These are phyloP conservation scores for Aegithalos caudatus DNA, from an alignment of 2,113 vertebrate species.

Conservation along the genomic window DNA sequence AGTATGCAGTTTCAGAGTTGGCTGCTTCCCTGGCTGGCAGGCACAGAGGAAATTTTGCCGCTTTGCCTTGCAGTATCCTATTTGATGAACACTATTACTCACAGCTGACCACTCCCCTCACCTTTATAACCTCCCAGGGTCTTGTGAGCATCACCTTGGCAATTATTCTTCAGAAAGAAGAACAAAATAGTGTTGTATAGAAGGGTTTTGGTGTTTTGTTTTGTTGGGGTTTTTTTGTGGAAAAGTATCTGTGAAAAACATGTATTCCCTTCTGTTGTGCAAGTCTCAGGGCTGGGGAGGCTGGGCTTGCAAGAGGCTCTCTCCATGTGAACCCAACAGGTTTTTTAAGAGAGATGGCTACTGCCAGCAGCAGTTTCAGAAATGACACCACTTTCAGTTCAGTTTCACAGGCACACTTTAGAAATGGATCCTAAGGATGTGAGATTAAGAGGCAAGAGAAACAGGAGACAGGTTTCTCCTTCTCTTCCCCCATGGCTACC, in stretches of 20 bases:
- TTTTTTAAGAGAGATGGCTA: neutral
- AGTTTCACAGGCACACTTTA: neutral
- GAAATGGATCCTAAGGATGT: neutral
- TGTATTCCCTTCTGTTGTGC: neutral
- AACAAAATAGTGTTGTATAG: neutral
- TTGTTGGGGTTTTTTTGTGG: neutral
- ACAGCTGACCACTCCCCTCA: neutral
- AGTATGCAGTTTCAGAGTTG: neutral
- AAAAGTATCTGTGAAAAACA: neutral
- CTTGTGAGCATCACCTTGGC: neutral
- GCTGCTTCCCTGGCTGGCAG: neutral
- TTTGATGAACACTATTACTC: neutral
- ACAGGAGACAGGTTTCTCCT: neutral
- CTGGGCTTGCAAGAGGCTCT: neutral
- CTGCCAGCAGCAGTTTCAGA: neutral
- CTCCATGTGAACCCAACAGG: neutral
- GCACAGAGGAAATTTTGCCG: neutral
- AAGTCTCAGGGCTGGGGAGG: rapidly evolving
- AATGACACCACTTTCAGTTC: neutral
- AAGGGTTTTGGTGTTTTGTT: neutral
- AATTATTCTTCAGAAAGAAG: neutral
- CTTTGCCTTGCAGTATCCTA: neutral
- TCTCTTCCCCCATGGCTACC: neutral
- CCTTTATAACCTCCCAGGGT: neutral
- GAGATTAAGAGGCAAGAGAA: neutral